These are phyloP conservation scores for Peromyscus eremicus DNA, from an alignment of 2,797 vertebrate genomes.

Conservation along the genomic window DNA sequence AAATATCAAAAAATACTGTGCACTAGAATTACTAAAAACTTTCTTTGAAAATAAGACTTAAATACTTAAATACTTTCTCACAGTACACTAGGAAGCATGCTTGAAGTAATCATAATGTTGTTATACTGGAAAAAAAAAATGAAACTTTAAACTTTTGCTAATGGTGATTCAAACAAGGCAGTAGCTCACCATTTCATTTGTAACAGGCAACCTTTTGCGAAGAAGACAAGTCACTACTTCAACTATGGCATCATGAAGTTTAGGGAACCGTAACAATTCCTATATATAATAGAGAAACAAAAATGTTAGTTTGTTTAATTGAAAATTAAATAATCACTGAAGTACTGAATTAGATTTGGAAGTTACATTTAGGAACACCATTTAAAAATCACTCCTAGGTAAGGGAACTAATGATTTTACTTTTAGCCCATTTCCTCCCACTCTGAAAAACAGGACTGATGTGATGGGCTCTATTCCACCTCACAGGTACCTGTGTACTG, in stretches of 20 bases:
- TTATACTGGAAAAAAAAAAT: not conserved
- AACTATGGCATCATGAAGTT: conserved; percentile 98
- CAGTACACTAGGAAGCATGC: conserved; percentile 15
- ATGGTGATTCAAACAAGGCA: conserved; percentile 13
- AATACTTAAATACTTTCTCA: not conserved
- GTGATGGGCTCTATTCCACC: not conserved
- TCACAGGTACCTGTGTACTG: conserved; percentile 90
- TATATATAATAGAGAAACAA: conserved; percentile 79
- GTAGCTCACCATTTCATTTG: conserved; percentile 96
- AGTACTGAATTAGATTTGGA: conserved; percentile 22
- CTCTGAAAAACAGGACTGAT: not conserved
- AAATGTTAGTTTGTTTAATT: conserved; percentile 30
- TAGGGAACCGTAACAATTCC: conserved; percentile 98
- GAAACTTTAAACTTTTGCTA: conserved; percentile 17
- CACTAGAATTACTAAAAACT: conserved; percentile 40
- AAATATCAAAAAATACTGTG: conserved; percentile 46
- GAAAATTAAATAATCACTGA: conserved; percentile 38
- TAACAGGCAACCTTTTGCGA: conserved; percentile 96
- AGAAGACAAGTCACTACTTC: conserved; percentile 98
- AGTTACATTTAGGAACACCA: not conserved
- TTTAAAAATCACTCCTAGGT: conserved; percentile 3
- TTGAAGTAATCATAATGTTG: conserved; percentile 43
- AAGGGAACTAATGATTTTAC: not conserved
- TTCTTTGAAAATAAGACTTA: conserved; percentile 38
- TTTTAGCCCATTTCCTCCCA: not conserved